Evolutionary conservation across 2,797 vertebrate genomes (phyloP), one percentile per base, ranked within the genome.

Genomic region (Australoheros facetus): DNA sequence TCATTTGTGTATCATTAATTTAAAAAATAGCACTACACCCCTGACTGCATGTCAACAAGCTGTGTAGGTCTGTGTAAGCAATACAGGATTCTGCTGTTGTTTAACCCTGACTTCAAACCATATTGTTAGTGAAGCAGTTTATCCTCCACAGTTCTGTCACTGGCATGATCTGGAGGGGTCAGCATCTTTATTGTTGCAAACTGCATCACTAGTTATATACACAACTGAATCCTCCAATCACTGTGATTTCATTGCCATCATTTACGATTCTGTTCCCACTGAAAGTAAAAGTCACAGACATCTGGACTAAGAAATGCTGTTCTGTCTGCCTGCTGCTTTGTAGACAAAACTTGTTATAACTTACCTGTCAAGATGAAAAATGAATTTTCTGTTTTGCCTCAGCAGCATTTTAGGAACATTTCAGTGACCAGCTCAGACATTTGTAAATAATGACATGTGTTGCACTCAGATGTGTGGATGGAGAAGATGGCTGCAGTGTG

Each of bases 341-440:
- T 48, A 23, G 26, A 48, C 62, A 48, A 48, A 66, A 28, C 62
- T 19, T 0, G 3, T 26, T 26, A 13, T 19, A 17, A 21, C 59
- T 73, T 34, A 69, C 26, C 56, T 73, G 80, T 84, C 80, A 2
- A 6, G 30, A 62, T 77, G 64, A 85, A 78, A 83, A 69, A 80
- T 54, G 1, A 28, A 66, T 70, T 66, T 69, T 2, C 53, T 58
- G 32, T 45, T 78, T 85, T 82, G 80, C 75, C 45, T 58, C 56
- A 4, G 12, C 42, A 78, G 82, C 77, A 9, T 59, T 85, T 85
- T 55, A 6, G 59, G 9, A 54, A n/a, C 39, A 48, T 64, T 62
- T 78, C 48, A 53, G 21, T 21, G 32, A 80, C 70, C 28, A 32
- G 37, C 57, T n/a, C 21, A 58, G 51, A 81, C 51, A 56, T 73